Conservation (phyloP, 2,888 invertebrate genomes). For the Dermolepida albohirtum region DNA sequence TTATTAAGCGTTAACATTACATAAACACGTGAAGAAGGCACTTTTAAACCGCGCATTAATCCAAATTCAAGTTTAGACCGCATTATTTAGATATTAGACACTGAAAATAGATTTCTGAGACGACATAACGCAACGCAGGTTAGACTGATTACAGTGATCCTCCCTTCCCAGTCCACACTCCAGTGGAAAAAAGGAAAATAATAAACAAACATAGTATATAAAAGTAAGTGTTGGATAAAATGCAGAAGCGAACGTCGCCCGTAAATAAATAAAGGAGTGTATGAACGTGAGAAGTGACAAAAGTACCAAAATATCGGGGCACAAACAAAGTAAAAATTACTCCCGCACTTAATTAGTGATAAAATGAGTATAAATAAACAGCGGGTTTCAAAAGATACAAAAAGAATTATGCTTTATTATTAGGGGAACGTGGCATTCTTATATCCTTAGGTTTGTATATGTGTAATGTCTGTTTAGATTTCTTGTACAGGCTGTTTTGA, state of each 20-base stretch:
- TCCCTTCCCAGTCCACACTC: background rate
- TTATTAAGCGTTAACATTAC: slow-evolving; percentile 12
- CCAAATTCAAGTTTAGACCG: background rate
- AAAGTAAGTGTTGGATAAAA: slow-evolving; percentile 27
- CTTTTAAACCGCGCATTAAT: slow-evolving; percentile 19
- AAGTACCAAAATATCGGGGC: slow-evolving; percentile 27
- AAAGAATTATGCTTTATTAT: slow-evolving; percentile 11
- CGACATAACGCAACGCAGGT: background rate
- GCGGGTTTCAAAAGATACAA: background rate
- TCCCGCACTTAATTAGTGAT: slow-evolving; percentile 24
- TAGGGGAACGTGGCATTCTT: background rate
- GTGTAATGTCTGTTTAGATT: no score
- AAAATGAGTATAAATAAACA: slow-evolving; percentile 13
- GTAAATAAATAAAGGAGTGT: slow-evolving; percentile 19
- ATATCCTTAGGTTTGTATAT: no score
- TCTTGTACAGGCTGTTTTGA: no score
- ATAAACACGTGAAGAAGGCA: slow-evolving; percentile 9
- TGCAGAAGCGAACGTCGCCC: slow-evolving; percentile 14
- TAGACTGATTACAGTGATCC: background rate
- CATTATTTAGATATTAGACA: slow-evolving; percentile 7
- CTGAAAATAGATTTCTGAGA: slow-evolving; percentile 11
- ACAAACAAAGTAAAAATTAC: slow-evolving; percentile 11
- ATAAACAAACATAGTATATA: slow-evolving; percentile 22
- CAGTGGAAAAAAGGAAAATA: background rate
- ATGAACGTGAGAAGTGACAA: slow-evolving; percentile 26